Percentiles rank a stretch among this genome's conserved stretches.
phyloP scores from a whole-genome alignment of 2,888 invertebrate genomes.

The Chalcosyrphus nemorum region DNA sequence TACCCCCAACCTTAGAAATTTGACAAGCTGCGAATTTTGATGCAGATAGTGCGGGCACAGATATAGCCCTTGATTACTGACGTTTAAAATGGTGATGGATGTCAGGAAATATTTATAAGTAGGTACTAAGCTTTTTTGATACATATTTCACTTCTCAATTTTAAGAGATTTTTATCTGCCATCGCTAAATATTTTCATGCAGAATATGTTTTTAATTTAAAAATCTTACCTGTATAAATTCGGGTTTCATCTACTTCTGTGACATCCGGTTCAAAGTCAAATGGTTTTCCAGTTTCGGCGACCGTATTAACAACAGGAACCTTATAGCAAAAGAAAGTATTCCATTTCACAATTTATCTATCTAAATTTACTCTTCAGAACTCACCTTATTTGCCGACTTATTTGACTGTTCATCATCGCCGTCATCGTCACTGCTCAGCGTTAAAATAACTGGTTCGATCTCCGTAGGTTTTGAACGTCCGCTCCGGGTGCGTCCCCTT shows the following conservation, averaged over 20 bases:
- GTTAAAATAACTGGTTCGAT: constrained; percentile 87
- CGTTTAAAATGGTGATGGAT: too few species aligned
- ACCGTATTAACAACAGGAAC: constrained; percentile 66
- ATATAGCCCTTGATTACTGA: too few species aligned
- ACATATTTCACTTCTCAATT: too few species aligned
- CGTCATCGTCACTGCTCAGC: constrained; percentile 88
- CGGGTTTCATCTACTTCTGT: constrained; percentile 78
- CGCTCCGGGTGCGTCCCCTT: constrained; percentile 81
- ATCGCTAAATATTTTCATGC: too few species aligned
- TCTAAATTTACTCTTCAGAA: neutral
- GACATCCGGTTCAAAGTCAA: constrained; percentile 79
- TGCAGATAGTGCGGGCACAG: too few species aligned
- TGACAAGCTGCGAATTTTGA: too few species aligned
- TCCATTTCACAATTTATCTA: neutral
- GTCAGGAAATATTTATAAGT: too few species aligned
- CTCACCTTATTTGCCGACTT: constrained; percentile 76
- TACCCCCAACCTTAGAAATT: too few species aligned
- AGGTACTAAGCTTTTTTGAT: too few species aligned
- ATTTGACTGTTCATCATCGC: constrained; percentile 77
- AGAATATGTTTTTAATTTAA: too few species aligned
- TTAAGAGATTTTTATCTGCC: too few species aligned
- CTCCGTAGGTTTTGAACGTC: constrained; percentile 83
- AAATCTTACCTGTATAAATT: constrained; percentile 77
- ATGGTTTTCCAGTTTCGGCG: constrained; percentile 75
- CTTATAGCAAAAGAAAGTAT: neutral